These are phyloP conservation scores for Scalopus aquaticus DNA, from an alignment of 2,113 vertebrate genomes.

Conservation along the genomic window DNA sequence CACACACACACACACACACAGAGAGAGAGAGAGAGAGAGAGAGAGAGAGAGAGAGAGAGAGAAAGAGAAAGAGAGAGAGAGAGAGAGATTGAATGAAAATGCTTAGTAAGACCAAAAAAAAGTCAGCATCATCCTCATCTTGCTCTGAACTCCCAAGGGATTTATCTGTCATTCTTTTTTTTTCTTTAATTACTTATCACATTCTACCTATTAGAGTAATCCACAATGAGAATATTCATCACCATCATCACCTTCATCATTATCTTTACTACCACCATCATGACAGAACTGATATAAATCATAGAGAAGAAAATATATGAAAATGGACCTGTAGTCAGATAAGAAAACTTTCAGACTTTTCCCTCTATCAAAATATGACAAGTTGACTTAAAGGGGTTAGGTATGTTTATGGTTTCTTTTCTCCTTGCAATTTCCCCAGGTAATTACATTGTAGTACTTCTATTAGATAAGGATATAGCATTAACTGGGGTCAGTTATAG, in stretches of 20 bases:
- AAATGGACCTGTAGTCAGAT: background rate
- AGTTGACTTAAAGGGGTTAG: background rate
- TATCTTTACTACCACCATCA: background rate
- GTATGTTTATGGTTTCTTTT: background rate
- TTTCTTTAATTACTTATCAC: background rate
- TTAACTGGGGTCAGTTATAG: background rate
- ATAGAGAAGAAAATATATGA: background rate
- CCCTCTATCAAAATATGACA: conserved; percentile 7
- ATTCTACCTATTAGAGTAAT: background rate
- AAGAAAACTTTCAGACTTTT: background rate
- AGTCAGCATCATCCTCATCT: background rate
- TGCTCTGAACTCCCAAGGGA: background rate
- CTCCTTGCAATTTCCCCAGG: background rate
- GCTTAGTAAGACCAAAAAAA: background rate
- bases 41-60: too few relatives aligned
- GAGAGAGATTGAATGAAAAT: too few relatives aligned
- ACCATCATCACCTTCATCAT: background rate
- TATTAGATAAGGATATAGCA: background rate
- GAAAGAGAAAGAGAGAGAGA: too few relatives aligned
- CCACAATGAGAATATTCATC: background rate
- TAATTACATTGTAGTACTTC: background rate
- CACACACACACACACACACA: background rate
- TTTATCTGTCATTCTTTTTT: background rate
- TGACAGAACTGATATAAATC: background rate
- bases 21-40: background rate